Evolutionary conservation across 2,113 vertebrate species (phyloP), one percentile per base, ranked within the genome.

Genomic region (Ploceus nigricollis): DNA sequence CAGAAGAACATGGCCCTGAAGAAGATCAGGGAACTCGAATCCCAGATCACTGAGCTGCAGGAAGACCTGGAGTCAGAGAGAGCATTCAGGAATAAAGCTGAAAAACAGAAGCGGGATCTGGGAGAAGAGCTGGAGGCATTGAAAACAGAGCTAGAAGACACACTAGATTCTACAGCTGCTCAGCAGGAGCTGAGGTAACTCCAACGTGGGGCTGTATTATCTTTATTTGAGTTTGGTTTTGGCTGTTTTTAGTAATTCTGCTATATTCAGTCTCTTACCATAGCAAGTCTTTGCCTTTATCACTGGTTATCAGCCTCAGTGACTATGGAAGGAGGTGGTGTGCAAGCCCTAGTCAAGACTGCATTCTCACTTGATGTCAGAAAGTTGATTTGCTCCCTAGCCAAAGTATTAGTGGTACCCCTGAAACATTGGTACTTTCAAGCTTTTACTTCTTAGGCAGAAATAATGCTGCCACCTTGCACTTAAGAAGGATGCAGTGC

Each of bases 121-220:
- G 99, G 99, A 37, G 99, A 99, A 87, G 99, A 99, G 97, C 97
- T 99, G 75, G 99, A 99, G 96, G 99, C 99, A 2, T 94, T 99
- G 68, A 99, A 99, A 96, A 99, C 99, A 0, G 99, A 99, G 96
- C 96, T 99, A 70, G 99, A 99, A 96, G 99, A 99, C 97, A 99
- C 99, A 0, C 94, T 99, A 91, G 99, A 99, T 96, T 99, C 99
- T 65, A 99, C 99, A 1, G 99, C 99, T 11, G 98, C 99, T 51
- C 99, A 99, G 95, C 99, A 99, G 94, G 99, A 99, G 77, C 99
- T 99, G 96, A 98, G 99, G 99, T 99, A 98, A 94, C 23, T 92
- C n/a, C n/a, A 87, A 1, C 3, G 1, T 30, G 35, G 50, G 30
- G n/a, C 63, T 65, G 17, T 37, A 7, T 77, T 58, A 28, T 28